A percentile compares a stretch with the other conserved stretches of the same genome.
Evolutionary conservation across 2,888 invertebrate species (phyloP).

Genomic region (Andrena praecox): DNA sequence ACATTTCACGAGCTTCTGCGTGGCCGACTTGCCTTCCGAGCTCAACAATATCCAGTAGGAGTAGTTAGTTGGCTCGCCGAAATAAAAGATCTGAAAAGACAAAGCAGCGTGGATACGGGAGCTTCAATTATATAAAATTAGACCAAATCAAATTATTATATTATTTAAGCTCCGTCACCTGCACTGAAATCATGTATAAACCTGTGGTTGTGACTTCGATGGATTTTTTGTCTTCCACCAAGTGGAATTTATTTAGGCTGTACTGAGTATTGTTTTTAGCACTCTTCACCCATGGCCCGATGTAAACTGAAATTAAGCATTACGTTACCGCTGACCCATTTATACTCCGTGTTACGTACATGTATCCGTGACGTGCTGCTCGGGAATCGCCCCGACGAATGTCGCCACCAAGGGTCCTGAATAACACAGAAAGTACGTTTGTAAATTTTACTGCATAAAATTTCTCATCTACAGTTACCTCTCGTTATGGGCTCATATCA

Average conservation of each 20-base stretch:
- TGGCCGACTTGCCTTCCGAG: slow-evolving; percentile 76
- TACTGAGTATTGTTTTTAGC: slow-evolving; percentile 77
- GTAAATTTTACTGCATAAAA: background rate
- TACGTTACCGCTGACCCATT: background rate
- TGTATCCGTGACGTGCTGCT: slow-evolving; percentile 79
- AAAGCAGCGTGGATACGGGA: background rate
- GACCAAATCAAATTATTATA: background rate
- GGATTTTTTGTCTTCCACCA: slow-evolving; percentile 80
- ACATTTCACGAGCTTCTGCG: slow-evolving; percentile 77
- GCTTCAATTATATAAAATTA: background rate
- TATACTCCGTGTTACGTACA: slow-evolving; percentile 65
- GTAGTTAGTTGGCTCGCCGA: slow-evolving; percentile 76
- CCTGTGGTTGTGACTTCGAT: slow-evolving; percentile 81
- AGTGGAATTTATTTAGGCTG: slow-evolving; percentile 80
- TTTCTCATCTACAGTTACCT: background rate
- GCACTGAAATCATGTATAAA: slow-evolving; percentile 81
- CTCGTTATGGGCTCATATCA: too few species aligned
- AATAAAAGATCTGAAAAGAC: slow-evolving; percentile 77
- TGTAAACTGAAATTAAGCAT: slow-evolving; percentile 67
- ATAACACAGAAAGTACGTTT: slow-evolving; percentile 1
- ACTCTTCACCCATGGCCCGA: slow-evolving; percentile 81
- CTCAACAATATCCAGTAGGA: slow-evolving; percentile 80
- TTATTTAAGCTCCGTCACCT: slow-evolving; percentile 73
- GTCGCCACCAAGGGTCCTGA: slow-evolving; percentile 79
- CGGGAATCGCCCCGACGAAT: slow-evolving; percentile 80